Evolutionary conservation across 2,113 vertebrate genomes (phyloP).

Genomic region (Alectura lathami): DNA sequence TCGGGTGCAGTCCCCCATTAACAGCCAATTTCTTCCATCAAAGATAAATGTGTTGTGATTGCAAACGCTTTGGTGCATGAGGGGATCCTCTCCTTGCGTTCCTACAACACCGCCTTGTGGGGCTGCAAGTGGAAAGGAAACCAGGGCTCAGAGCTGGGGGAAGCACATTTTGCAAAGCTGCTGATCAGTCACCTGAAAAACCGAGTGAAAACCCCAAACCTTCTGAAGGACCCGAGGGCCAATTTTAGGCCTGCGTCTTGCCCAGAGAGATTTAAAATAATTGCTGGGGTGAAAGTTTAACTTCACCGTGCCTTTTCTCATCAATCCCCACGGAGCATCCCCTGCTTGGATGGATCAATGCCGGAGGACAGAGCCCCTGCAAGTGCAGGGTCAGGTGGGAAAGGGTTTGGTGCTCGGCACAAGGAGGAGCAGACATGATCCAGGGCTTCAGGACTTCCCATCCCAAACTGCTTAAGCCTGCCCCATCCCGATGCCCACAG

Average conservation of each 20-base stretch:
- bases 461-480: neutral
- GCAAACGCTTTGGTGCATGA: neutral
- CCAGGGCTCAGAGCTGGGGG: neutral
- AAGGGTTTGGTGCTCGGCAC: neutral
- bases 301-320: neutral
- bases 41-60: neutral
- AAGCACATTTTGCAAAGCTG: neutral
- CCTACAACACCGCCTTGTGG: accelerated
- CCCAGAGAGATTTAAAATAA: constrained; percentile 3
- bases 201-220: neutral
- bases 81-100: neutral
- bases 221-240: neutral
- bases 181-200: neutral
- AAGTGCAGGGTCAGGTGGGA: neutral
- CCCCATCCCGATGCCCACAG: neutral
- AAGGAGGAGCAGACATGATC: neutral
- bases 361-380: neutral
- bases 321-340: constrained; percentile 14
- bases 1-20: neutral
- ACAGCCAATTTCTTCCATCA: neutral
- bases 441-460: neutral
- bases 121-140: neutral
- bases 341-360: neutral
- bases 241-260: constrained; percentile 19
- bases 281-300: constrained; percentile 1